These are phyloP conservation scores for Procambarus virginalis DNA, from an alignment of 1,140 invertebrate genomes.

Conservation along the genomic window DNA sequence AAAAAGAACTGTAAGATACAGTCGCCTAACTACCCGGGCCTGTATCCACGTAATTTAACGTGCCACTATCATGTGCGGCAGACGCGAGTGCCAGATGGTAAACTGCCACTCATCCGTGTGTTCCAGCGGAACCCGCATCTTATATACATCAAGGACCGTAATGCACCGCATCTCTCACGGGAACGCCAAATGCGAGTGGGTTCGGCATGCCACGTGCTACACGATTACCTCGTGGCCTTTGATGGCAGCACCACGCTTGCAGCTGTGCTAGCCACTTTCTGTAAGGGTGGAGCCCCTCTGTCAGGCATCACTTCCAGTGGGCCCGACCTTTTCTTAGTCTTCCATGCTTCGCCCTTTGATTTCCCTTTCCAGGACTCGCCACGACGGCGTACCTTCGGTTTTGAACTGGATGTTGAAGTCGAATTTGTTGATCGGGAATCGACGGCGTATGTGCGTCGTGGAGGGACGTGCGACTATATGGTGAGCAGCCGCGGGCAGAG, in stretches of 20 bases:
- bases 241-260: slow-evolving; percentile 91
- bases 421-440: slow-evolving; percentile 75
- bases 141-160: slow-evolving; percentile 70
- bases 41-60: slow-evolving; percentile 88
- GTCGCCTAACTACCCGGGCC: slow-evolving; percentile 89
- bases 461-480: slow-evolving; percentile 21
- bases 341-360: slow-evolving; percentile 90
- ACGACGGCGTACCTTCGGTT: slow-evolving; percentile 80
- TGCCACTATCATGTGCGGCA: slow-evolving; percentile 86
- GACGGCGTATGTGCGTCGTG: slow-evolving; percentile 65
- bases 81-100: slow-evolving; percentile 78
- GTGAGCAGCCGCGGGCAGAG: slow-evolving; percentile 67
- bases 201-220: slow-evolving; percentile 88
- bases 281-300: slow-evolving; percentile 87
- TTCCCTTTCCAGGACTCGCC: slow-evolving; percentile 81
- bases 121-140: slow-evolving; percentile 69
- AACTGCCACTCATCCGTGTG: slow-evolving; percentile 66
- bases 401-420: slow-evolving; percentile 90
- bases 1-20: slow-evolving; percentile 88
- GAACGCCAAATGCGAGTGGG: slow-evolving; percentile 77
- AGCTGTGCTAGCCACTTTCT: slow-evolving; percentile 90
- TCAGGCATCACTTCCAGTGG: slow-evolving; percentile 89
- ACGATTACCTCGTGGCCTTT: slow-evolving; percentile 92
- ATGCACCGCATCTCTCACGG: slow-evolving; percentile 63
- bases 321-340: slow-evolving; percentile 89